Conservation (phyloP, 2,113 vertebrate species). For the Suncus etruscus region DNA sequence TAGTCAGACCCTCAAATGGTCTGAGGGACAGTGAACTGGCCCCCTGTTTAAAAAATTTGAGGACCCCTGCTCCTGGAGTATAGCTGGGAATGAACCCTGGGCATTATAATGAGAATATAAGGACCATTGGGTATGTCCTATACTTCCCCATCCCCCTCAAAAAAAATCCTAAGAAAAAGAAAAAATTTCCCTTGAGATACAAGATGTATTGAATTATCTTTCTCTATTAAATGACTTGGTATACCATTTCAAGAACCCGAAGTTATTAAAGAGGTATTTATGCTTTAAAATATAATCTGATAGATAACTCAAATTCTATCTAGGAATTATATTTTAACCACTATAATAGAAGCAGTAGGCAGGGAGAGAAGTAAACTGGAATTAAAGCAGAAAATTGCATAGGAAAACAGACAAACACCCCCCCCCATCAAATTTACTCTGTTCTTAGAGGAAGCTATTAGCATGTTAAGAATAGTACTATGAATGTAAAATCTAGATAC, state of each 20-base stretch:
- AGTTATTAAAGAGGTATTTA: conserved; percentile 46
- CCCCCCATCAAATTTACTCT: conserved; percentile 10
- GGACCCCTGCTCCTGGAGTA: too few relatives aligned
- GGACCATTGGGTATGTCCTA: too few relatives aligned
- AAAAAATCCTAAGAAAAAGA: background rate
- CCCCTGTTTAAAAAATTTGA: too few relatives aligned
- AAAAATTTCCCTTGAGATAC: background rate
- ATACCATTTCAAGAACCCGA: conserved; percentile 49
- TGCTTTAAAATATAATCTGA: conserved; percentile 51
- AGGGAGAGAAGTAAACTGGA: background rate
- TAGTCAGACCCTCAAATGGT: too few relatives aligned
- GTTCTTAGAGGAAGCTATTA: conserved; percentile 29
- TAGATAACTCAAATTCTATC: conserved; percentile 20
- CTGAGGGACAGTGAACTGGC: too few relatives aligned
- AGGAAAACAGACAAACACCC: conserved; percentile 20
- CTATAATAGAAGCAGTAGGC: conserved; percentile 25
- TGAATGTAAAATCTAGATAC: conserved; percentile 34
- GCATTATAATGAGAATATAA: too few relatives aligned
- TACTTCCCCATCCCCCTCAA: too few relatives aligned
- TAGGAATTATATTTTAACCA: conserved; percentile 50
- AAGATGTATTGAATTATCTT: conserved; percentile 41
- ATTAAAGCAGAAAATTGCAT: conserved; percentile 26
- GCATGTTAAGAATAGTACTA: conserved; percentile 30
- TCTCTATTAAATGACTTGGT: conserved; percentile 35
- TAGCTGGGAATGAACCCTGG: too few relatives aligned